Conservation (phyloP, 2,797 vertebrate species). For the Psittacula echo region DNA sequence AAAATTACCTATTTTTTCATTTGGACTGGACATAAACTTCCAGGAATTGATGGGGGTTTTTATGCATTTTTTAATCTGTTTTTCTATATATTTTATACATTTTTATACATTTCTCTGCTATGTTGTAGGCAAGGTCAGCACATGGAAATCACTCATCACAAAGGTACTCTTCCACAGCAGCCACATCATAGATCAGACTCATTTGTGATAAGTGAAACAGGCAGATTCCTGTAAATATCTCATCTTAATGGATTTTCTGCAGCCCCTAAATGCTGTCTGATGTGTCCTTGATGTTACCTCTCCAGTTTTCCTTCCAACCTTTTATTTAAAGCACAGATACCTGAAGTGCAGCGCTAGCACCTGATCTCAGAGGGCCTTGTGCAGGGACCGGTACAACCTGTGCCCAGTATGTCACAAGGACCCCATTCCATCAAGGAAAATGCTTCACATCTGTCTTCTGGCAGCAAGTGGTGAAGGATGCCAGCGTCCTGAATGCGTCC, state of each 20-base stretch:
- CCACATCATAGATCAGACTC: not conserved
- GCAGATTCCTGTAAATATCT: not conserved
- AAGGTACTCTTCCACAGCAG: not conserved
- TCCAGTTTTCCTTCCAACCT: not conserved
- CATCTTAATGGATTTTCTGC: not conserved
- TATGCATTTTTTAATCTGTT: not conserved
- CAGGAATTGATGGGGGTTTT: not conserved
- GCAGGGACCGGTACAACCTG: not conserved
- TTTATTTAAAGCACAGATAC: not conserved
- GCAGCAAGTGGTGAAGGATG: not conserved
- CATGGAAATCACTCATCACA: accelerated
- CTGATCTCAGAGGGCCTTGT: not conserved
- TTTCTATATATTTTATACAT: not conserved
- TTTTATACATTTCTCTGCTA: not conserved
- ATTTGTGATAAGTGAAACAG: not conserved
- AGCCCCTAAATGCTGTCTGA: not conserved
- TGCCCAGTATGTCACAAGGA: not conserved
- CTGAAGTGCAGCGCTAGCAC: not conserved
- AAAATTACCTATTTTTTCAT: not conserved
- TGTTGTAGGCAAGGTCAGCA: not conserved
- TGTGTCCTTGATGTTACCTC: not conserved
- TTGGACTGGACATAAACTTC: not conserved
- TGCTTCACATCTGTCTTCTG: not conserved
- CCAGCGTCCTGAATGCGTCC: not conserved
- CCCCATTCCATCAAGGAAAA: not conserved